Percentiles rank a stretch among this genome's conserved stretches.
Evolutionary conservation across 2,888 invertebrate genomes (phyloP).

Genomic region (Lasioglossum vierecki): DNA sequence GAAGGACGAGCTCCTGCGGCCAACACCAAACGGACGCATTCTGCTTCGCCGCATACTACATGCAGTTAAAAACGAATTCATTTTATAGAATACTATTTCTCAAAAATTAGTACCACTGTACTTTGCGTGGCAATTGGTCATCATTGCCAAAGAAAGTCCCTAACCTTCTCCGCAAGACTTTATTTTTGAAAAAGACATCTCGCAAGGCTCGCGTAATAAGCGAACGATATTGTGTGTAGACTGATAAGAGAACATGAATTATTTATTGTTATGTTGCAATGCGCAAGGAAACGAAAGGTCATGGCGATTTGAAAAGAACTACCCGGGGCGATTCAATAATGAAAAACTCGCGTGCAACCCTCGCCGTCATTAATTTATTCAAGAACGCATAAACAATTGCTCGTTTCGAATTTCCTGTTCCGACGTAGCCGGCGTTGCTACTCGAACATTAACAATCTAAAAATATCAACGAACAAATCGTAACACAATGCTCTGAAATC

Average conservation of each 20-base stretch:
- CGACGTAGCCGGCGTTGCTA: background rate
- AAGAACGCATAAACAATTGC: background rate
- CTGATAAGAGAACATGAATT: slow-evolving; percentile 1
- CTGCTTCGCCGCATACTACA: slow-evolving; percentile 96
- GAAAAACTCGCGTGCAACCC: background rate
- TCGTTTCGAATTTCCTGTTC: background rate
- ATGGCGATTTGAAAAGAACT: background rate
- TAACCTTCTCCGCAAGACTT: background rate
- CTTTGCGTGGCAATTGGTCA: background rate
- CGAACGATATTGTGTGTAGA: background rate
- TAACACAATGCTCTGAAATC: background rate
- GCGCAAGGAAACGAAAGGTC: slow-evolving; percentile 3
- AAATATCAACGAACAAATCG: background rate
- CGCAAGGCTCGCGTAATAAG: background rate
- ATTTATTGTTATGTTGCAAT: background rate
- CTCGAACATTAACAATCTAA: background rate
- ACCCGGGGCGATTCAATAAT: background rate
- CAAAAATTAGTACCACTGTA: background rate
- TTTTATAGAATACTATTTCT: background rate
- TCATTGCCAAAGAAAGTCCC: background rate
- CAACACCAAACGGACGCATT: slow-evolving; percentile 93
- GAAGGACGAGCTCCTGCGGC: slow-evolving; percentile 94
- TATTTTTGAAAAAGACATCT: background rate
- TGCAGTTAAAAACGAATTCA: slow-evolving; percentile 44
- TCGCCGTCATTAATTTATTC: background rate